phyloP scores from a whole-genome alignment of 2,888 invertebrate genomes.

The Leptinotarsa juncta region DNA sequence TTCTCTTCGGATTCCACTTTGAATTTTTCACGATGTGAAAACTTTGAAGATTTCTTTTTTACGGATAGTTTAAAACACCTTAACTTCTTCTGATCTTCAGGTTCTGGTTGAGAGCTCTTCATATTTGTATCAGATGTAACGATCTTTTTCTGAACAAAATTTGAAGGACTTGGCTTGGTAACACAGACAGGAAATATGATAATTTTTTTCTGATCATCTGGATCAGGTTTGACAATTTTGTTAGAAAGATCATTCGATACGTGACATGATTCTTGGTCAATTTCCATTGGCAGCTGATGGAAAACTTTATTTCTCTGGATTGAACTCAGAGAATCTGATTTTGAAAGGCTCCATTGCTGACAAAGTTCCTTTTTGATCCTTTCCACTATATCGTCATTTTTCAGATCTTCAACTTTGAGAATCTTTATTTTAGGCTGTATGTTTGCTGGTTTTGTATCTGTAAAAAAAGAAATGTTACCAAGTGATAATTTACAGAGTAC shows the following conservation, averaged over 20 bases:
- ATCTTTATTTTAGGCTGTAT: slow-evolving; percentile 49
- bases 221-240: slow-evolving; percentile 10
- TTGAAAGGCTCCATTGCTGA: slow-evolving; percentile 40
- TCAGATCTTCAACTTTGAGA: slow-evolving; percentile 54
- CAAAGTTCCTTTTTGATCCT: slow-evolving; percentile 53
- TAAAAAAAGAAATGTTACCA: background rate
- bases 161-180: background rate
- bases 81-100: background rate
- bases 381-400: slow-evolving; percentile 51
- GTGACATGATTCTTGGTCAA: background rate
- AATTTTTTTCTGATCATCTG: slow-evolving; percentile 17
- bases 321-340: slow-evolving; percentile 9
- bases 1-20: background rate
- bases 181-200: background rate
- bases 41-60: background rate
- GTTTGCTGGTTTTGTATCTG: slow-evolving; percentile 27
- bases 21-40: background rate
- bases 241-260: background rate
- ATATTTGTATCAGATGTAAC: too few species aligned
- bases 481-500: background rate
- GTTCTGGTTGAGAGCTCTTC: background rate
- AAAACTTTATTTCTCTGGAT: slow-evolving; percentile 13
- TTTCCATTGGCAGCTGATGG: slow-evolving; percentile 20
- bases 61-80: background rate
- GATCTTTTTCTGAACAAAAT: background rate